phyloP scores from a whole-genome alignment of 2,888 invertebrate genomes.

The Diarsia mendica region DNA sequence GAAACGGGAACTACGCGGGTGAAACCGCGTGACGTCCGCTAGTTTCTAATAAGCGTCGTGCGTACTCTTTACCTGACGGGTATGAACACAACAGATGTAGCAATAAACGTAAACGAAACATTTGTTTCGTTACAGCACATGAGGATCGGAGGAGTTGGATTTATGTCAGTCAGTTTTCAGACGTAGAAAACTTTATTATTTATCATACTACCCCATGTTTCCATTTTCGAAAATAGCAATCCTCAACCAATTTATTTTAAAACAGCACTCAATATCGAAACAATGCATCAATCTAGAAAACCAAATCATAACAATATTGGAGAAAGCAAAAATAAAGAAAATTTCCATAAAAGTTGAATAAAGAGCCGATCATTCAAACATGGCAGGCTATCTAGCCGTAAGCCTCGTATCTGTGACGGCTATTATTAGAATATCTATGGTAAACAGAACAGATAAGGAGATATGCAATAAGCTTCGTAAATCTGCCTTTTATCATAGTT shows the following conservation, averaged over 20 bases:
- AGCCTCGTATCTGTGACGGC: constrained; percentile 6
- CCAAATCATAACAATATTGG: too few species aligned
- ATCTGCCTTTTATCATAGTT: constrained; percentile 21
- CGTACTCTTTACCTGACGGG: too few species aligned
- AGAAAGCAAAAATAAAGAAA: not conserved
- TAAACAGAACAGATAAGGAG: constrained; percentile 25
- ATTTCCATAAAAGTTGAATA: not conserved
- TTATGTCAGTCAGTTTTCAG: too few species aligned
- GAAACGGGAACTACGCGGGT: too few species aligned
- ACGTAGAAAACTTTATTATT: too few species aligned
- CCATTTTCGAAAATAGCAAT: not conserved
- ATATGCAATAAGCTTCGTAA: constrained; percentile 6
- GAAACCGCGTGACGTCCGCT: too few species aligned
- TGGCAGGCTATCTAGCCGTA: constrained; percentile 23
- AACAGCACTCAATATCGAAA: not conserved
- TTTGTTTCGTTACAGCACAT: too few species aligned
- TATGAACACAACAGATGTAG: too few species aligned
- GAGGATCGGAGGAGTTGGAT: too few species aligned
- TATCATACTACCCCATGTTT: not conserved
- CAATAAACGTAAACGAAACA: too few species aligned
- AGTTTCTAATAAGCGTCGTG: too few species aligned
- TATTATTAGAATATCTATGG: constrained; percentile 27
- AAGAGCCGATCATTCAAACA: constrained; percentile 32
- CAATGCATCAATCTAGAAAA: constrained; percentile 9
- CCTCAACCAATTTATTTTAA: not conserved